Percentiles rank a stretch among this genome's conserved stretches.
Conservation (phyloP, 2,888 invertebrate species). For the Drosophila paracracens region DNA sequence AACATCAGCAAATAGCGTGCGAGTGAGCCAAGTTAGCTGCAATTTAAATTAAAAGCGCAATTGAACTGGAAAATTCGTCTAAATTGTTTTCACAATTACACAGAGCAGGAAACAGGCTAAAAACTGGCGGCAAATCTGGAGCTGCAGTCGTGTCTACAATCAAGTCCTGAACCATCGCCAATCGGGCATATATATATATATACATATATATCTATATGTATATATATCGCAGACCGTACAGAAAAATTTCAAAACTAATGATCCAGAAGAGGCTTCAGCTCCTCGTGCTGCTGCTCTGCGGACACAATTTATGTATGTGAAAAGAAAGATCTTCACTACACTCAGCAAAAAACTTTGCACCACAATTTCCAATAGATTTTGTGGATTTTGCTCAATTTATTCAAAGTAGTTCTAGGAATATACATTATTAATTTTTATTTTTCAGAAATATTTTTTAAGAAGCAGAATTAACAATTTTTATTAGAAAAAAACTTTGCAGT, state of each 20-base stretch:
- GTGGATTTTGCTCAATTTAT: neutral
- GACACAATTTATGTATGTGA: conserved; percentile 76
- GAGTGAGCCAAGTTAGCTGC: conserved; percentile 45
- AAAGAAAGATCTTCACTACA: conserved; percentile 60
- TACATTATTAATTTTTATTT: neutral
- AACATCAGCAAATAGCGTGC: neutral
- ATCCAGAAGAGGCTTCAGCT: conserved; percentile 42
- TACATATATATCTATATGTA: conserved; percentile 1
- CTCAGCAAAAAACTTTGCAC: neutral
- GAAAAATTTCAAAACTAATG: conserved; percentile 73
- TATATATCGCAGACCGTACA: conserved; percentile 48
- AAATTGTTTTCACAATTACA: conserved; percentile 77
- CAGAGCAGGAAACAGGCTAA: conserved; percentile 40
- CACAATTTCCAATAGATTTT: neutral
- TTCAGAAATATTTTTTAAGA: neutral
- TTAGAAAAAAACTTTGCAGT: neutral
- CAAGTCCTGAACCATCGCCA: conserved; percentile 67
- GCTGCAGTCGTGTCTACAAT: conserved; percentile 52
- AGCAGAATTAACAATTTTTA: neutral
- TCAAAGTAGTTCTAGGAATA: too few relatives aligned
- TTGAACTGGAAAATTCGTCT: conserved; percentile 80
- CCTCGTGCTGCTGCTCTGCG: conserved; percentile 42
- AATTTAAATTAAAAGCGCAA: conserved; percentile 81
- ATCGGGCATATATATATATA: conserved; percentile 2
- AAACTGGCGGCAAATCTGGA: conserved; percentile 18